Base-by-base conservation (phyloP, 2,888 invertebrate species). In the Synergus umbraculus region DNA sequence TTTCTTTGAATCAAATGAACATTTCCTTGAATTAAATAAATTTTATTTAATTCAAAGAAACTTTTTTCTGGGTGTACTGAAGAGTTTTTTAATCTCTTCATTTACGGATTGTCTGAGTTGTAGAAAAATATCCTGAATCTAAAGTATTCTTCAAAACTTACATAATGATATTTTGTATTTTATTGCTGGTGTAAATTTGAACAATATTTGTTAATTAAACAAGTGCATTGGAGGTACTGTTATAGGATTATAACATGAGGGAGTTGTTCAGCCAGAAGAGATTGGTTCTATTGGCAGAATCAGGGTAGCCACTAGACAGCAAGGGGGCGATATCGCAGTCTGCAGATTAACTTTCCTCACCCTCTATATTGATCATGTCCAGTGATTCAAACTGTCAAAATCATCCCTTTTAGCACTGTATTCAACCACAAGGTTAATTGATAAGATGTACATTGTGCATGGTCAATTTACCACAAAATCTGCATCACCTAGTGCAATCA, bases 361-460 rank as follows among this genome's bases (percentile, higher is more conserved):
- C 69, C 15, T 54, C 18, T 41, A n/a, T n/a, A n/a, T n/a, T 43
- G n/a, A 66, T 10, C 43, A 44, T 0, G 12, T 66, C 4, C 41
- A 43, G n/a, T 10, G 41, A 41, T 37, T 29, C 49, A 58, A 41
- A 54, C n/a, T 54, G 54, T 73, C 41, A n/a, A 73, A 41, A 73
- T 69, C 49, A 69, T 49, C 22, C 15, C 49, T 49, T 49, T 49
- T 69, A 10, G 9, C n/a, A 10, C 15, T 18, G 54, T 37, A 73
- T 37, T 73, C 41, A 73, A 54, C 54, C 54, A n/a, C 73, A 49
- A 69, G 29, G n/a, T 22, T 49, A 29, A 69, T 69, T 69, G 69
- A 69, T 69, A 69, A 69, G 49, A 69, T 29, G 69, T 10, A 22
- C 22, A 22, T 22, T 22, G 69, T 10, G n/a, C 69, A 29, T 69